Percentiles rank a stretch among this genome's conserved stretches.
Conservation (phyloP, 2,113 vertebrate genomes). For the Gobiocypris rarus region DNA sequence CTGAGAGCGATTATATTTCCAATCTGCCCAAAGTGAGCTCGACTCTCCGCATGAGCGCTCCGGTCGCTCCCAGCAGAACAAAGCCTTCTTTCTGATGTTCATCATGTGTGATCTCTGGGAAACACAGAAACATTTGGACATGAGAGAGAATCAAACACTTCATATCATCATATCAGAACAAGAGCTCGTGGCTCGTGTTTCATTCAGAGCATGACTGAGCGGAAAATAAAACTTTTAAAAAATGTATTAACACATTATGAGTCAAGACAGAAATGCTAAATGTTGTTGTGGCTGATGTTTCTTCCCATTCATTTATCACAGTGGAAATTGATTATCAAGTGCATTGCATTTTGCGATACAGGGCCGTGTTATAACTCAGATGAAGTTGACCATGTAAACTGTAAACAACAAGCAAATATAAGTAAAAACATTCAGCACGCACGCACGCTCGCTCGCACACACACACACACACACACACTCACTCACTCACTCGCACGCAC, state of each 20-base stretch:
- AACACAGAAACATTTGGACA: background rate
- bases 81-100: no score
- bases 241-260: background rate
- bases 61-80: no score
- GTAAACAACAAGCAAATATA: no score
- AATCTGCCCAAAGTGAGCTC: conserved; percentile 26
- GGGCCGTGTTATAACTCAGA: no score
- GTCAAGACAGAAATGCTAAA: background rate
- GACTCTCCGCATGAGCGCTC: background rate
- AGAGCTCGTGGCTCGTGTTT: background rate
- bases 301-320: background rate
- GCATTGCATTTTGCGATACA: no score
- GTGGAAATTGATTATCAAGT: background rate
- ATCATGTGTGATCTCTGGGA: background rate
- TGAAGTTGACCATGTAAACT: no score
- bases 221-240: background rate
- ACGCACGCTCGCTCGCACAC: no score
- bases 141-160: background rate
- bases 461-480: no score
- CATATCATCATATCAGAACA: background rate
- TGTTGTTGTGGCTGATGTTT: background rate
- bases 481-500: no score
- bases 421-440: no score
- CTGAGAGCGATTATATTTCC: conserved; percentile 47
- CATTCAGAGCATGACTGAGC: background rate